Percentiles rank a stretch among this genome's conserved stretches.
Evolutionary conservation across 2,797 vertebrate genomes (phyloP).

Genomic region (Arctocebus calabarensis): DNA sequence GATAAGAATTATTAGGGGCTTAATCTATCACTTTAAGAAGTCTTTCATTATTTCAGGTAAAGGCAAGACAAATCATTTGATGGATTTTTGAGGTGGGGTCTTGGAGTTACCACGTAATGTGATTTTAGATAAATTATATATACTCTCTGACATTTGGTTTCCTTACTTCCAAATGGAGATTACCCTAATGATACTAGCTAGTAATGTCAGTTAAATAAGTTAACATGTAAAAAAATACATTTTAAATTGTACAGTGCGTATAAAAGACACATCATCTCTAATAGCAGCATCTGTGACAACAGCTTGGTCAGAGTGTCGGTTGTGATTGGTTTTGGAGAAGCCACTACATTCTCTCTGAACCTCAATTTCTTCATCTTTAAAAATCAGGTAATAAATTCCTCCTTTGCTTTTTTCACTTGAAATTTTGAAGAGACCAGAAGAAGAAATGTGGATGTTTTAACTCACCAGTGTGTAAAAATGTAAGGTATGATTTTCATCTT

Average conservation of each 20-base stretch:
- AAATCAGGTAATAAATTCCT: background rate
- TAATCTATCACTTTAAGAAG: background rate
- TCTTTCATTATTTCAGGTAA: conserved; percentile 50
- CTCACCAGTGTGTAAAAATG: background rate
- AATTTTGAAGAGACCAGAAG: background rate
- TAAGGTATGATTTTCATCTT: background rate
- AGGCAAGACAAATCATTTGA: background rate
- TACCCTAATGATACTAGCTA: background rate
- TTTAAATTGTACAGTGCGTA: background rate
- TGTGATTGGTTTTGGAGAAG: background rate
- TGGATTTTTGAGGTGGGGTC: background rate
- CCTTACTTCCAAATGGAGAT: background rate
- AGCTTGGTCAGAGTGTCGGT: background rate
- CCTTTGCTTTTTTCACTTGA: background rate
- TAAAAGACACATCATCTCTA: background rate
- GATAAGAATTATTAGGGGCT: background rate
- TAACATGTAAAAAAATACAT: background rate
- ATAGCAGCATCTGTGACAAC: background rate
- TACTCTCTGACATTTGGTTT: background rate
- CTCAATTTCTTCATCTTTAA: background rate
- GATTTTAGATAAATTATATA: background rate
- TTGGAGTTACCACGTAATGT: background rate
- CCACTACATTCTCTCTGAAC: background rate
- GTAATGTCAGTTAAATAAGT: background rate
- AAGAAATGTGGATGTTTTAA: background rate